Conservation (phyloP, 2,888 invertebrate species). For the Myopa testacea region DNA sequence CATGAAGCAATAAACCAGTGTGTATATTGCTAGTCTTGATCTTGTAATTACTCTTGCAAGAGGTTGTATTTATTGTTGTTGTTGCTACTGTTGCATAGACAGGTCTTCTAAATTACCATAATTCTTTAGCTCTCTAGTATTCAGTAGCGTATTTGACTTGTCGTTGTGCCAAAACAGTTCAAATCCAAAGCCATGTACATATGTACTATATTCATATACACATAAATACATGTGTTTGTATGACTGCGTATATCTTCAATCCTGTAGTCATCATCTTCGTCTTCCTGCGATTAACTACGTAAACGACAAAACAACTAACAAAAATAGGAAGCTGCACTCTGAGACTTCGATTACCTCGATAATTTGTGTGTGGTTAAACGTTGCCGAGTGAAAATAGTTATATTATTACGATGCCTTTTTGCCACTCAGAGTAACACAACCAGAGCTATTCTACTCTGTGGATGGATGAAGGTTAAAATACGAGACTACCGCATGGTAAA, state of each 20-base stretch:
- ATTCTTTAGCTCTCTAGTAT: neutral
- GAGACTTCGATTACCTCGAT: too few relatives aligned
- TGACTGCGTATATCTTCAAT: neutral
- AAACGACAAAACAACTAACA: slow-evolving; percentile 40
- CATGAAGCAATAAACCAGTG: neutral
- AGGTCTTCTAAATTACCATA: too few relatives aligned
- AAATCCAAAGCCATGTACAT: neutral
- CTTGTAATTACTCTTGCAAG: neutral
- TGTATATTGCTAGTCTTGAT: neutral
- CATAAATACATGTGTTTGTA: neutral
- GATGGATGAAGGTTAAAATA: too few relatives aligned
- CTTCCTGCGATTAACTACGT: slow-evolving; percentile 40
- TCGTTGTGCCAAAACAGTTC: neutral
- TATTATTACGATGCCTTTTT: too few relatives aligned
- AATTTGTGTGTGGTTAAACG: too few relatives aligned
- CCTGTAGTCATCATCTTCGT: neutral
- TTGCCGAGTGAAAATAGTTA: too few relatives aligned
- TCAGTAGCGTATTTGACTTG: neutral
- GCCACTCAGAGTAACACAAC: too few relatives aligned
- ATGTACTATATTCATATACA: neutral
- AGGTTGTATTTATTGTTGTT: slow-evolving; percentile 12
- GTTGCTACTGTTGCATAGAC: slow-evolving; percentile 3
- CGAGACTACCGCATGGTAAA: too few relatives aligned
- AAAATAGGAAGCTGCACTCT: neutral
- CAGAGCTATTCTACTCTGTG: too few relatives aligned